phyloP scores from a whole-genome alignment of 1,140 invertebrate species.

The Dendroctonus valens region DNA sequence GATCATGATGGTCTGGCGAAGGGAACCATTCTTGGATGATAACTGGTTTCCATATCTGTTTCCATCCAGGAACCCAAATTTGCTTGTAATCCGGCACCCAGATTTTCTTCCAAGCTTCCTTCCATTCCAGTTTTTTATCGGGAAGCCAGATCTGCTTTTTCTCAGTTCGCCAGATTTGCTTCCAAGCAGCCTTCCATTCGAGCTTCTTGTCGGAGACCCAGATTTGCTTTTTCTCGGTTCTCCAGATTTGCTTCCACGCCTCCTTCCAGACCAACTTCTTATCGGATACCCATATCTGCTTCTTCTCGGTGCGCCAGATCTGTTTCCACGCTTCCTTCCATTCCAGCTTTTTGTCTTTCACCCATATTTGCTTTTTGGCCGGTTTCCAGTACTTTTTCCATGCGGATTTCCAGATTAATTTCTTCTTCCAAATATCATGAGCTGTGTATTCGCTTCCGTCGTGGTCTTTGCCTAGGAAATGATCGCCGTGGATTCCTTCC shows the following conservation, averaged over 20 bases:
- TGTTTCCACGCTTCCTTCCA: conserved; percentile 75
- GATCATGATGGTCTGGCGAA: conserved; percentile 56
- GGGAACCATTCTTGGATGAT: conserved; percentile 71
- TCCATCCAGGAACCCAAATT: conserved; percentile 69
- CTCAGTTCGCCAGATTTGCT: conserved; percentile 74
- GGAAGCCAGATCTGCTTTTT: conserved; percentile 74
- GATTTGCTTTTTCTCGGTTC: conserved; percentile 73
- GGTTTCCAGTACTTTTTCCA: conserved; percentile 73
- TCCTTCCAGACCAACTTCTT: conserved; percentile 76
- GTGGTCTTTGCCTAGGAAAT: conserved; percentile 70
- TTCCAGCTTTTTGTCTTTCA: conserved; percentile 71
- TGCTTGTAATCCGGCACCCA: conserved; percentile 74
- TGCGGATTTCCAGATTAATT: conserved; percentile 71
- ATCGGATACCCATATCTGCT: conserved; percentile 73
- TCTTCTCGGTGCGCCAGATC: conserved; percentile 73
- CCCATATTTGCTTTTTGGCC: conserved; percentile 74
- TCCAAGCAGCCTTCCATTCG: conserved; percentile 72
- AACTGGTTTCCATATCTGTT: conserved; percentile 66
- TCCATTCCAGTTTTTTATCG: conserved; percentile 66
- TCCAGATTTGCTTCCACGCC: conserved; percentile 76
- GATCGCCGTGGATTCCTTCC: conserved; percentile 69
- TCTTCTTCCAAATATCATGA: conserved; percentile 75
- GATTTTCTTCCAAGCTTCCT: conserved; percentile 66
- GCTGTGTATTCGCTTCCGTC: conserved; percentile 69
- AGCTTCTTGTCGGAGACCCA: conserved; percentile 76